A percentile compares a stretch with the other conserved stretches of the same genome.
Evolutionary conservation across 2,797 vertebrate species (phyloP).

Genomic region (Jordanella pulchra): DNA sequence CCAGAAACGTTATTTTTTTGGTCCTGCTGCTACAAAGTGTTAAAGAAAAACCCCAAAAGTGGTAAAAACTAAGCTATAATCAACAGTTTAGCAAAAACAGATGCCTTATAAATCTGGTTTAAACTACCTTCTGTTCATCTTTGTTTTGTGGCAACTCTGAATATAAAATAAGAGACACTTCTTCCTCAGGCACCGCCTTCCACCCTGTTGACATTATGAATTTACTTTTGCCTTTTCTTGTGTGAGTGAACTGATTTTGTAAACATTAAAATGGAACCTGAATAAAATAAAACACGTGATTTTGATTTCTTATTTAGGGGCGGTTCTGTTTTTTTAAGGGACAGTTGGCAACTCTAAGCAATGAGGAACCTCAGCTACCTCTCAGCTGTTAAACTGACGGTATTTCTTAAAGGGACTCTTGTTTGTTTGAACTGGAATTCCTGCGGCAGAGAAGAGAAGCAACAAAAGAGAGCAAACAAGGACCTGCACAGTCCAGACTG

Average conservation of each 20-base stretch:
- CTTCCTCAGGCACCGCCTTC: no score
- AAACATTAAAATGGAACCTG: no score
- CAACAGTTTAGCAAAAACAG: background rate
- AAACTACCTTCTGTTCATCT: background rate
- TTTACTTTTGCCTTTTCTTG: no score
- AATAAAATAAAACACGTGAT: no score
- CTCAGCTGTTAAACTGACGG: constrained; percentile 27
- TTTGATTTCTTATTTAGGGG: no score
- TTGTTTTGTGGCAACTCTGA: constrained; percentile 24
- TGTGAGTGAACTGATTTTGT: no score
- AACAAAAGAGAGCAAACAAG: constrained; percentile 61
- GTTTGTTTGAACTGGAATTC: constrained; percentile 31
- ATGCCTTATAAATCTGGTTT: background rate
- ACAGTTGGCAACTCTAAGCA: constrained; percentile 27
- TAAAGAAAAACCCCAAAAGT: constrained; percentile 5
- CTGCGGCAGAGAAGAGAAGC: constrained; percentile 44
- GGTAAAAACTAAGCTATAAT: constrained; percentile 1
- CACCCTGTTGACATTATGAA: no score
- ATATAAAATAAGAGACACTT: constrained; percentile 4
- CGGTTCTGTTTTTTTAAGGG: no score
- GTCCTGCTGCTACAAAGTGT: background rate
- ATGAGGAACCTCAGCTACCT: constrained; percentile 46
- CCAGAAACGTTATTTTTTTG: background rate
- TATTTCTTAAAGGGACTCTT: constrained; percentile 15
- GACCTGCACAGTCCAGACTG: constrained; percentile 36